These are phyloP conservation scores for Erpetoichthys calabaricus DNA, from an alignment of 2,797 vertebrate species.

Conservation along the genomic window DNA sequence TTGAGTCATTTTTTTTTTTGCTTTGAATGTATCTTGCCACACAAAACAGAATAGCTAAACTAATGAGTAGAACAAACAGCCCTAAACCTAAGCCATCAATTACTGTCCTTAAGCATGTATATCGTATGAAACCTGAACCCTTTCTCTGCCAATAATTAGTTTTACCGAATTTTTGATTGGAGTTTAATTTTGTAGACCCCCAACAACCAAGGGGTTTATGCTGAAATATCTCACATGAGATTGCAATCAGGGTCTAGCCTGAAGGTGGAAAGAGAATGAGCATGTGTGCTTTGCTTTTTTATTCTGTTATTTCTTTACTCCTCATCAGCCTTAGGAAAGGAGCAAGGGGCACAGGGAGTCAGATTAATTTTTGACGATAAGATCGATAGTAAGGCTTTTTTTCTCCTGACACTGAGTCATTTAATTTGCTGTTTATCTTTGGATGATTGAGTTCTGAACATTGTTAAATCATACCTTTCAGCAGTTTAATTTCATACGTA, in stretches of 20 bases:
- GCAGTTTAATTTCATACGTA: constrained; percentile 73
- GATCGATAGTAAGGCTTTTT: constrained; percentile 65
- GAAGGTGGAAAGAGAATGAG: constrained; percentile 31
- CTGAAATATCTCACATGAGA: constrained; percentile 58
- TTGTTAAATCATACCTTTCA: constrained; percentile 87
- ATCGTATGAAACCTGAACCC: constrained; percentile 47
- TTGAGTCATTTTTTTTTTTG: too few species aligned
- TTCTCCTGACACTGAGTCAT: constrained; percentile 62
- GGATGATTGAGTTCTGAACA: constrained; percentile 77
- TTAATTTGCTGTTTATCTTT: constrained; percentile 86
- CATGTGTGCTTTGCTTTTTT: constrained; percentile 15
- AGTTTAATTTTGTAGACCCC: constrained; percentile 62
- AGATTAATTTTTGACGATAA: constrained; percentile 79
- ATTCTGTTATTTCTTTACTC: constrained; percentile 55
- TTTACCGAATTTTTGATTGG: constrained; percentile 69
- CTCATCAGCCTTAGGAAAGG: constrained; percentile 57
- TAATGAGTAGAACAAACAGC: too few species aligned
- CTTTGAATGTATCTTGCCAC: too few species aligned
- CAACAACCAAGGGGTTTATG: constrained; percentile 55
- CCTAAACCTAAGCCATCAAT: too few species aligned
- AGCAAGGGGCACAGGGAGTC: constrained; percentile 60
- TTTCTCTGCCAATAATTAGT: constrained; percentile 57
- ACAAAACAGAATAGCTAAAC: too few species aligned
- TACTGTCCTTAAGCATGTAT: too few species aligned
- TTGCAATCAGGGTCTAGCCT: constrained; percentile 62